Evolutionary conservation across 1,140 invertebrate species (phyloP).

Genomic region (Drosophila nigromelanica): DNA sequence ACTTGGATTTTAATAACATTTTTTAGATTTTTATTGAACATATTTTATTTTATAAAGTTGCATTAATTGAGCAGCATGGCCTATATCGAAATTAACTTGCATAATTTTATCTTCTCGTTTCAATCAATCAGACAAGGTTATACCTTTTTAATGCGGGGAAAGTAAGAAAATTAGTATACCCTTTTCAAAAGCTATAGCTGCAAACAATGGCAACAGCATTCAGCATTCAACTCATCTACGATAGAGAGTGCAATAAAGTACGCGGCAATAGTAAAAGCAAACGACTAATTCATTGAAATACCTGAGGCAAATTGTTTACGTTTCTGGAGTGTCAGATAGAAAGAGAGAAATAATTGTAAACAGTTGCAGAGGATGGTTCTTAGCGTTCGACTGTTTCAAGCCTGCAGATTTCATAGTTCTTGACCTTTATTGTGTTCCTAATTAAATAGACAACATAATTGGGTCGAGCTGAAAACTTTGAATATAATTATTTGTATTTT

Average conservation of each 20-base stretch:
- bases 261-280: slow-evolving; percentile 27
- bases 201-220: not conserved
- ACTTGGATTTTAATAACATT: too few species aligned
- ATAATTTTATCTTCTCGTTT: too few species aligned
- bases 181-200: not conserved
- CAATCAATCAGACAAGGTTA: too few species aligned
- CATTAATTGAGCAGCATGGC: too few species aligned
- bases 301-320: slow-evolving; percentile 53
- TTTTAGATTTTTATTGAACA: too few species aligned
- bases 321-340: slow-evolving; percentile 1
- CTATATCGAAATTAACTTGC: too few species aligned
- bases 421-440: not conserved
- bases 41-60: too few species aligned
- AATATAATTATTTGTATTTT: too few species aligned
- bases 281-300: slow-evolving; percentile 47
- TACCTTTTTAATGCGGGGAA: too few species aligned
- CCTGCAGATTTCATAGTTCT: not conserved
- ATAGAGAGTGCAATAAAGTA: slow-evolving; percentile 41
- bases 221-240: not conserved
- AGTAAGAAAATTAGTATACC: not conserved
- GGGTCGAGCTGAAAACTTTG: too few species aligned
- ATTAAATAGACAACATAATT: not conserved
- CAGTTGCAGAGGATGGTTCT: slow-evolving; percentile 19
- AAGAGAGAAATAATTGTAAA: slow-evolving; percentile 28
- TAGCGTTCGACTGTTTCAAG: not conserved